Evolutionary conservation across 2,797 vertebrate genomes (phyloP), one percentile per base, ranked within the genome.

Genomic region (Selene dorsalis): DNA sequence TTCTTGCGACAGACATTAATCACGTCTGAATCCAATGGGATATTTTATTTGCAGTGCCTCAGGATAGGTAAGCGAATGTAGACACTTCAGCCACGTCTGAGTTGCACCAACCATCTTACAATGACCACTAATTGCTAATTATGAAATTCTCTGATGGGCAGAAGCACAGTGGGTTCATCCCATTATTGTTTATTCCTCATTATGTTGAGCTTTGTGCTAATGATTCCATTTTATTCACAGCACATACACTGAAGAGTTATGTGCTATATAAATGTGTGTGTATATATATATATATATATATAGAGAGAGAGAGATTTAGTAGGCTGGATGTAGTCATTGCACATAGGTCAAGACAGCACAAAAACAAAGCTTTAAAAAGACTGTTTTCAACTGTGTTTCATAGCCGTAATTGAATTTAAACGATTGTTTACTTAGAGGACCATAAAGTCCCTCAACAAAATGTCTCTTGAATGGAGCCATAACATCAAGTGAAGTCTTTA

Each of bases 321-420:
- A 55, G 39, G 79, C 61, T 73, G 60, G 73, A 83, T 78, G 70
- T 61, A 90, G 84, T 85, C 73, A 57, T 64, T 80, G 80, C 65
- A 77, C 84, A 81, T 82, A 76, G 88, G 89, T 92, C 87, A 90
- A 77, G 53, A 63, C 80, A 68, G 56, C 79, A 85, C 58, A 67
- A 83, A 88, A 90, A 90, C 87, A 90, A 90, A 91, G 83, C 85
- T 77, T 84, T 88, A 83, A 89, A 88, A 80, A 57, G 73, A 84
- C 47, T 77, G 70, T 84, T 92, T 92, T 89, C 77, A 79, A 69
- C 17, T n/a, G 77, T 69, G 61, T 91, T 89, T 91, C 65, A 87
- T 59, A 79, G 87, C 84, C 88, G 88, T 92, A 92, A 93, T 92
- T 93, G 90, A 93, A 92, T 93, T 91, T 90, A 92, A 93, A 93